These are phyloP conservation scores for Caerostris darwini DNA, from an alignment of 1,140 invertebrate species.

Conservation along the genomic window DNA sequence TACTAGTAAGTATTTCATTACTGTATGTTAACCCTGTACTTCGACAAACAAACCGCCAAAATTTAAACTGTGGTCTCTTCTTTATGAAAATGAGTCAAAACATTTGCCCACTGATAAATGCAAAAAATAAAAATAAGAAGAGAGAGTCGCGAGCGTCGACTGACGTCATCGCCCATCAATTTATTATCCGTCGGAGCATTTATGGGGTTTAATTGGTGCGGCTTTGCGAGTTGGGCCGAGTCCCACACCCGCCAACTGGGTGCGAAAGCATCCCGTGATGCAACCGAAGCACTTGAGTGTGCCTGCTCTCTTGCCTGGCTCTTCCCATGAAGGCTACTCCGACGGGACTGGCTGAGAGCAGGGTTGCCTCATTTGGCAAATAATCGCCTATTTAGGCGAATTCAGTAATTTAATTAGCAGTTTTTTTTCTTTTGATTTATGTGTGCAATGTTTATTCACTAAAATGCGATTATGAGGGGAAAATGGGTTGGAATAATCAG, in stretches of 20 bases:
- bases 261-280: neutral
- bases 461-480: too few relatives aligned
- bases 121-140: neutral
- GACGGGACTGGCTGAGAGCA: neutral
- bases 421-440: too few relatives aligned
- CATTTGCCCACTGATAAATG: neutral
- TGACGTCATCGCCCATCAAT: slow-evolving; percentile 56
- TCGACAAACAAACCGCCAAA: too few relatives aligned
- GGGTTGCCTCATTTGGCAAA: neutral
- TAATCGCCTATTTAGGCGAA: too few relatives aligned
- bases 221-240: slow-evolving; percentile 34
- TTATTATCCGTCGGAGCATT: slow-evolving; percentile 41
- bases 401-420: too few relatives aligned
- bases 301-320: neutral
- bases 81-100: neutral
- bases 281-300: too few relatives aligned
- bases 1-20: too few relatives aligned
- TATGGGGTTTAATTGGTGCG: slow-evolving; percentile 56
- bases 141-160: neutral
- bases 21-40: too few relatives aligned
- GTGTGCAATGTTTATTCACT: too few relatives aligned
- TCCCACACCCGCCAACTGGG: slow-evolving; percentile 35
- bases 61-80: too few relatives aligned
- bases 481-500: too few relatives aligned
- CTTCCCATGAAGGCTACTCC: slow-evolving; percentile 25